phyloP scores from a whole-genome alignment of 2,888 invertebrate species.

The Apocheima hispidaria region DNA sequence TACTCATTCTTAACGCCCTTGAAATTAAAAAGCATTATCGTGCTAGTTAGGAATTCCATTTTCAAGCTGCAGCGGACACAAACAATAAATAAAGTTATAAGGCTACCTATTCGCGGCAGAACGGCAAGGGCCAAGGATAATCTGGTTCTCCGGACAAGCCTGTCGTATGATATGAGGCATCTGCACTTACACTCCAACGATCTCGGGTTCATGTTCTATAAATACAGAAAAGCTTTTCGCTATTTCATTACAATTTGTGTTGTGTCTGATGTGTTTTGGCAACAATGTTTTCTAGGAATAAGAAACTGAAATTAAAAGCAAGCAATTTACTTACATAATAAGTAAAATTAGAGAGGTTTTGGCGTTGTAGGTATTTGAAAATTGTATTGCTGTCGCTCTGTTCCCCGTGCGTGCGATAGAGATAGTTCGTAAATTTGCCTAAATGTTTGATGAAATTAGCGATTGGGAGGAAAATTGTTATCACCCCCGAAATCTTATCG shows the following conservation, averaged over 20 bases:
- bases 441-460: no score
- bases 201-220: constrained; percentile 20
- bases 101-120: constrained; percentile 53
- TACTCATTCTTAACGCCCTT: constrained; percentile 32
- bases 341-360: no score
- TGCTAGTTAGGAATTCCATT: constrained; percentile 31
- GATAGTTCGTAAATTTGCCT: no score
- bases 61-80: constrained; percentile 39
- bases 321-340: no score
- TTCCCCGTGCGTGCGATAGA: no score
- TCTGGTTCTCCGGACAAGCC: constrained; percentile 42
- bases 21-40: constrained; percentile 35
- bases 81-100: constrained; percentile 46
- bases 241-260: constrained; percentile 14
- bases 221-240: constrained; percentile 22
- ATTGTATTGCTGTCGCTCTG: no score
- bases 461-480: no score
- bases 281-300: constrained; percentile 11
- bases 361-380: no score
- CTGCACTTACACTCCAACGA: constrained; percentile 42
- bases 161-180: constrained; percentile 41
- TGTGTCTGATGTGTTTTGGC: constrained; percentile 9
- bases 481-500: no score
- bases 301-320: not conserved
- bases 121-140: constrained; percentile 56